Base-by-base conservation (phyloP, 2,113 vertebrate species). In the Rhinolophus sinicus region DNA sequence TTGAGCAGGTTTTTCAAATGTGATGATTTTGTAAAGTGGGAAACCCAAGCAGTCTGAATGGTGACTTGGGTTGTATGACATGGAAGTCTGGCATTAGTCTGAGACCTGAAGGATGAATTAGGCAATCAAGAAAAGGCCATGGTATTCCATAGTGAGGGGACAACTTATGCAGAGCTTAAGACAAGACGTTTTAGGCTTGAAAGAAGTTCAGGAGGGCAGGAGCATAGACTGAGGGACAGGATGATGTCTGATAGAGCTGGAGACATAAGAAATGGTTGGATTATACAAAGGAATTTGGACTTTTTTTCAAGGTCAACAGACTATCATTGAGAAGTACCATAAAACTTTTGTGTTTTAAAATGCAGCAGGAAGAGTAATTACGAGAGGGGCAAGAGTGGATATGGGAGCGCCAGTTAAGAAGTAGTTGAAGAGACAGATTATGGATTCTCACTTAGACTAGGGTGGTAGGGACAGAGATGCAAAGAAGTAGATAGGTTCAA, bases 281-380 rank as follows among this genome's bases (percentile, higher is more conserved):
- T 90, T 5, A 18, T 88, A 52, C n/a, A 80, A 82, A 95, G 56
- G n/a, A 83, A 92, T 94, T 82, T 94, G 58, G 50, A 56, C 24
- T 58, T 47, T 90, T 44, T 95, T 93, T 26, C 92, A 52, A 88
- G 44, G 24, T 84, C 52, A 69, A 65, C 10, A 76, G 35, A 72
- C 80, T 75, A 40, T 72, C 52, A 88, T 44, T 40, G n/a, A 90
- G 84, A 64, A 84, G 8, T 86, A 91, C 93, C 44, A 82, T 88
- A 60, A 50, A 94, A 72, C 40, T 44, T 87, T 60, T 96, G 16
- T 77, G n/a, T 62, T 90, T 89, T 94, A 94, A 92, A 90, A 67
- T 85, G 38, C 52, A 70, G 22, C 64, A 80, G 38, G 82, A 92
- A 92, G 69, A 69, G 19, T 81, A 16, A 56, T 88, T 90, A 94